A percentile compares a stretch with the other conserved stretches of the same genome.
Conservation (phyloP, 2,888 invertebrate genomes). For the Clistopyga incitator region DNA sequence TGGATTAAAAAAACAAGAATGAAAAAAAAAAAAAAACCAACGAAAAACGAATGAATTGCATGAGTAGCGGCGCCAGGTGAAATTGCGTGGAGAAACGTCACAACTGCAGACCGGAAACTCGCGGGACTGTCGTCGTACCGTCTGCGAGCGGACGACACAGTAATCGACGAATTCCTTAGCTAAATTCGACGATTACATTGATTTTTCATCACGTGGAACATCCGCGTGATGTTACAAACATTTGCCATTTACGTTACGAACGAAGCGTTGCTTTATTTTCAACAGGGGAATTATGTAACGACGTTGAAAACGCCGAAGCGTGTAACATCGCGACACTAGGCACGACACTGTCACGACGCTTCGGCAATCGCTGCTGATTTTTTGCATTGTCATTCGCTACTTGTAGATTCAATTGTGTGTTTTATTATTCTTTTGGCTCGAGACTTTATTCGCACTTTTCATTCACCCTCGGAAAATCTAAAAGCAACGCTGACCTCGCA, state of each 20-base stretch:
- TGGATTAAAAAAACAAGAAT: constrained; percentile 5
- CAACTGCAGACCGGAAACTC: constrained; percentile 5
- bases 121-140: neutral
- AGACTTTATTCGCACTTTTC: neutral
- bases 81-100: constrained; percentile 43
- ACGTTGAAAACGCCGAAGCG: neutral
- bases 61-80: constrained; percentile 22
- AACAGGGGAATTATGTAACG: constrained; percentile 36
- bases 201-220: constrained; percentile 15
- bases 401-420: constrained; percentile 19
- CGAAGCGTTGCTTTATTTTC: neutral
- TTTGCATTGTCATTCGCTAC: constrained; percentile 15
- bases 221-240: neutral
- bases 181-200: constrained; percentile 14
- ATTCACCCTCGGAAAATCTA: neutral
- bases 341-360: neutral
- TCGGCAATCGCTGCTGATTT: constrained; percentile 6
- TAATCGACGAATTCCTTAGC: neutral
- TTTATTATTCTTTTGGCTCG: neutral
- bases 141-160: neutral
- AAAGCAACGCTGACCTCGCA: neutral
- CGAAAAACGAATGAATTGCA: neutral
- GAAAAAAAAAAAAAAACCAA: no score
- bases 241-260: neutral
- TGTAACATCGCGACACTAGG: neutral